Conservation (phyloP, 2,113 vertebrate species). For the Lepus americanus region DNA sequence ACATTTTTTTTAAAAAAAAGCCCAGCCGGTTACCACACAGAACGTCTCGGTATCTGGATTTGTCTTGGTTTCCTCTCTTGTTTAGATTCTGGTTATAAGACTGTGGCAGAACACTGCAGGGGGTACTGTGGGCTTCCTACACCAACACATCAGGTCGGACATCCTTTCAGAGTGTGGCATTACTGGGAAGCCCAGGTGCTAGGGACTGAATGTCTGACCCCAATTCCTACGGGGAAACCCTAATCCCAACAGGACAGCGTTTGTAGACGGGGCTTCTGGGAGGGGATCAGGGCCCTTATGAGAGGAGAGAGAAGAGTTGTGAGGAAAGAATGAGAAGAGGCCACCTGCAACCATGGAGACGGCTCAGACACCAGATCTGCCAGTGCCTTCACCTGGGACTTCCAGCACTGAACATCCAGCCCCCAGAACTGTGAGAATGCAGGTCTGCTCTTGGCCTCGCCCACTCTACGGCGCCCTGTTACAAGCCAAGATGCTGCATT, state of each 20-base stretch:
- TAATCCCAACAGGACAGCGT: neutral
- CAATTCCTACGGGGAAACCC: neutral
- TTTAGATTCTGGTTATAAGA: neutral
- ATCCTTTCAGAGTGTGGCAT: fast-evolving
- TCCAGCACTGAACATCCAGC: neutral
- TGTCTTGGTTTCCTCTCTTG: neutral
- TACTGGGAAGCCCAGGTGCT: neutral
- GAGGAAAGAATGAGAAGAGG: neutral
- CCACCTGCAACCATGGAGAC: neutral
- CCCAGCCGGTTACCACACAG: neutral
- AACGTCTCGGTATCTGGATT: neutral
- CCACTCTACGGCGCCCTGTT: neutral
- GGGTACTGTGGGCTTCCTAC: neutral
- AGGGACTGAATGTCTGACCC: neutral
- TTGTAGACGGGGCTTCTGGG: neutral
- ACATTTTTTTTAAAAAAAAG: neutral
- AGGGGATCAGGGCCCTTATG: neutral
- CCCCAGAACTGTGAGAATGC: neutral
- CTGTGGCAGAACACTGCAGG: neutral
- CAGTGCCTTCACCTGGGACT: neutral
- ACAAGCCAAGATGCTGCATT: neutral
- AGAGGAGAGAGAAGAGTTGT: neutral
- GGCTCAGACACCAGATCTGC: neutral
- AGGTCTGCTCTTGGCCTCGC: neutral
- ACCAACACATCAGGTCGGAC: too few relatives aligned